Conservation (phyloP, 2,888 invertebrate species). For the Plebejus argus region DNA sequence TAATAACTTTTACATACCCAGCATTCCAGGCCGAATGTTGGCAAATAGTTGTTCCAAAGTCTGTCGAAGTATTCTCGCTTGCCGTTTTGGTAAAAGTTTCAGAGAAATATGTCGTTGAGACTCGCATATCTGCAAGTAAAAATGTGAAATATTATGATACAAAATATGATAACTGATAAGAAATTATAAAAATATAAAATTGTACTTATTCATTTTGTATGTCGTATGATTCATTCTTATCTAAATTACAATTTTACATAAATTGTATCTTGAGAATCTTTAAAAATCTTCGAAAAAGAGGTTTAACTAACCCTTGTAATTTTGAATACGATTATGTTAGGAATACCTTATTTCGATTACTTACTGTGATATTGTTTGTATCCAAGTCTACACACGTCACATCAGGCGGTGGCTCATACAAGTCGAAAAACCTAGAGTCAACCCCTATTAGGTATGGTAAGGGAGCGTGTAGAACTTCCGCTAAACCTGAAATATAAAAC, state of each 20-base stretch:
- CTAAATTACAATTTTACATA: too few species aligned
- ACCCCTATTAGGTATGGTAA: conserved; percentile 98
- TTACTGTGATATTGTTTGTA: conserved; percentile 95
- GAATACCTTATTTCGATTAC: conserved; percentile 47
- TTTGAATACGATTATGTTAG: too few species aligned
- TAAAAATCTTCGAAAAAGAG: too few species aligned
- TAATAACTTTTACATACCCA: conserved; percentile 28
- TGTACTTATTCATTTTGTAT: too few species aligned
- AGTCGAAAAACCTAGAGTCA: conserved; percentile 97
- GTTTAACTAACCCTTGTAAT: too few species aligned
- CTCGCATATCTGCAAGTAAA: conserved; percentile 85
- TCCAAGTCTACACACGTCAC: conserved; percentile 99
- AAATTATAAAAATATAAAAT: background rate
- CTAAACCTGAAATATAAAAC: conserved; percentile 82
- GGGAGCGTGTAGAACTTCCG: conserved; percentile 98
- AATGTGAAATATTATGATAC: background rate
- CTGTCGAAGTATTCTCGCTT: conserved; percentile 89
- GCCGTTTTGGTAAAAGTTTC: conserved; percentile 92
- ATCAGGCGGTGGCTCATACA: conserved; percentile 97
- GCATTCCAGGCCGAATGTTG: conserved; percentile 75
- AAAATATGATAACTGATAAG: background rate
- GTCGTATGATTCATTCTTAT: too few species aligned
- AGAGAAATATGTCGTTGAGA: conserved; percentile 90
- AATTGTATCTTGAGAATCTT: too few species aligned
- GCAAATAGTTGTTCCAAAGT: conserved; percentile 89